Conservation (phyloP, 2,113 vertebrate species). For the Lonchura striata region DNA sequence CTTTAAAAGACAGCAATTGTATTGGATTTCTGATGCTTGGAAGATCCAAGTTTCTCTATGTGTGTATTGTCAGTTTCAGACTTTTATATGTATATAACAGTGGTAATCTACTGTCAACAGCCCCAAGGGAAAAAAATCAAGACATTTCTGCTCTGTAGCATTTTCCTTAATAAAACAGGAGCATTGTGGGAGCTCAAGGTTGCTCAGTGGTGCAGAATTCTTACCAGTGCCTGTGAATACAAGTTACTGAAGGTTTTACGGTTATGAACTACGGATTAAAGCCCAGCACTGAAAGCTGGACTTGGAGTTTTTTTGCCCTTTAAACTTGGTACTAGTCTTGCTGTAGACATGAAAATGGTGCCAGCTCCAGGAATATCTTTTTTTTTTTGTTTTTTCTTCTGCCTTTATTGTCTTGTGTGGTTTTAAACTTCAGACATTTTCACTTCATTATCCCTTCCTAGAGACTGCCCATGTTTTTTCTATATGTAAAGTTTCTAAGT, state of each 20-base stretch:
- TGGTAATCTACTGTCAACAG: not conserved
- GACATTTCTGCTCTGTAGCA: not conserved
- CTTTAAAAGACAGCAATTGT: not conserved
- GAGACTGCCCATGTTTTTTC: not conserved
- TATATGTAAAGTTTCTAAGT: not conserved
- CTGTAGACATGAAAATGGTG: not conserved
- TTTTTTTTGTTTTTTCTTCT: not conserved
- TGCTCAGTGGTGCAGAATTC: not conserved
- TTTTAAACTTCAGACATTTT: not conserved
- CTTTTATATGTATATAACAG: not conserved
- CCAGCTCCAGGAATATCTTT: not conserved
- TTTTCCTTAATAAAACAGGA: not conserved
- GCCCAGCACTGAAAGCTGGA: not conserved
- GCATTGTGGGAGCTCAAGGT: not conserved
- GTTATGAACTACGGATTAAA: not conserved
- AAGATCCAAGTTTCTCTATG: not conserved
- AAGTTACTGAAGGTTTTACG: not conserved
- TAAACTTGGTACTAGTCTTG: not conserved
- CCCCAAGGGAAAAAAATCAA: not conserved
- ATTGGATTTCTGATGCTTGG: not conserved
- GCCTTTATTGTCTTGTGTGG: not conserved
- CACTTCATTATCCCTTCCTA: not conserved
- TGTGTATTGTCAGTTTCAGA: not conserved
- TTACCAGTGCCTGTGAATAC: not conserved
- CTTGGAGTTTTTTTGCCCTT: not conserved